A percentile compares a stretch with the other conserved stretches of the same genome.
Conservation (phyloP, 2,888 invertebrate genomes). For the Tribolium freemani region DNA sequence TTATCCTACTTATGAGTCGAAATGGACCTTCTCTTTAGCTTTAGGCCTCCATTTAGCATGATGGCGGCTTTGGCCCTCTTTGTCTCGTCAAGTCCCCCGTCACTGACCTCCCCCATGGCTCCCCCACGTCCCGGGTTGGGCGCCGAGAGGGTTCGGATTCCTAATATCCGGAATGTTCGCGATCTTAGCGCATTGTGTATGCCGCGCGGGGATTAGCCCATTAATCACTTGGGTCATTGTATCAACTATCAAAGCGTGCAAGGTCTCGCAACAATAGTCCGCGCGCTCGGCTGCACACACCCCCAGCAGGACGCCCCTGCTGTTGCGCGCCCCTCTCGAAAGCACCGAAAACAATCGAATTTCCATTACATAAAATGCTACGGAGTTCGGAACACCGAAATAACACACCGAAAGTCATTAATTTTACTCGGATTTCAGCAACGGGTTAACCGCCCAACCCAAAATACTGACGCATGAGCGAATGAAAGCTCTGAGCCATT, state of each 20-base stretch:
- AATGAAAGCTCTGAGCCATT: constrained; percentile 6
- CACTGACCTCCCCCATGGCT: constrained; percentile 41
- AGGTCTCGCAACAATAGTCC: constrained; percentile 68
- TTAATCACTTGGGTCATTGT: constrained; percentile 70
- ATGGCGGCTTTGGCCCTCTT: neutral
- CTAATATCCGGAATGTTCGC: constrained; percentile 70
- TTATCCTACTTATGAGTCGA: too few relatives aligned
- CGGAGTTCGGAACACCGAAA: constrained; percentile 38
- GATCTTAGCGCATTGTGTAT: constrained; percentile 69
- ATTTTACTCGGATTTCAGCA: constrained; percentile 42
- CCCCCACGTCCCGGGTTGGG: constrained; percentile 40
- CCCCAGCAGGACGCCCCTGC: constrained; percentile 49
- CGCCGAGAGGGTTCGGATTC: constrained; percentile 63
- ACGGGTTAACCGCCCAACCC: constrained; percentile 35
- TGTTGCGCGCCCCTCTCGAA: constrained; percentile 26
- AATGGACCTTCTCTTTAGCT: too few relatives aligned
- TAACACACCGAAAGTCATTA: constrained; percentile 42
- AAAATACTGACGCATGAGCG: constrained; percentile 15
- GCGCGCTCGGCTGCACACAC: constrained; percentile 65
- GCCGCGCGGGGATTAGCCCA: constrained; percentile 69
- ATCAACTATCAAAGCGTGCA: constrained; percentile 70
- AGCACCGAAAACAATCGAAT: constrained; percentile 45
- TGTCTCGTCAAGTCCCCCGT: neutral
- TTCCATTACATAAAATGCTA: constrained; percentile 46
- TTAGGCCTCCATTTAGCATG: neutral